Evolutionary conservation across 2,797 vertebrate genomes (phyloP).

Genomic region (Eupleurogrammus muticus): DNA sequence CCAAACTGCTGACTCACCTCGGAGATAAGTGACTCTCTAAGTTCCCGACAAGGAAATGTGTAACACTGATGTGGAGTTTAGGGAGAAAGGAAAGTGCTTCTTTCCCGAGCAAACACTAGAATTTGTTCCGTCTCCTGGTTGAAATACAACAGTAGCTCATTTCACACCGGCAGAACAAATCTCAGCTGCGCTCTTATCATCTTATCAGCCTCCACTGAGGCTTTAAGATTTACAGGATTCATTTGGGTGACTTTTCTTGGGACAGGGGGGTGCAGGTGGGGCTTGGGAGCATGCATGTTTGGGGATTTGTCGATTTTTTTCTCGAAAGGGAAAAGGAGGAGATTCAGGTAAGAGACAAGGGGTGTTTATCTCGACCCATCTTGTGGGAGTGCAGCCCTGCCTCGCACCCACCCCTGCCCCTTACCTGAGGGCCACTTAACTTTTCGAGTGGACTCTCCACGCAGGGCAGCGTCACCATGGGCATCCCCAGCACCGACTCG

Average conservation of each 20-base stretch:
- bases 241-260: slow-evolving; percentile 13
- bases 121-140: slow-evolving; percentile 30
- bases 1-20: slow-evolving; percentile 45
- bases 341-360: slow-evolving; percentile 65
- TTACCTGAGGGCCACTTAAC: slow-evolving; percentile 95
- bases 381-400: slow-evolving; percentile 39
- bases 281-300: slow-evolving; percentile 41
- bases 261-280: slow-evolving; percentile 25
- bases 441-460: slow-evolving; percentile 92
- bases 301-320: slow-evolving; percentile 17
- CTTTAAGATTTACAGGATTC: slow-evolving; percentile 36
- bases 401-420: slow-evolving; percentile 71
- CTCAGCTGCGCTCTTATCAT: slow-evolving; percentile 31
- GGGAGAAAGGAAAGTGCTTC: background rate
- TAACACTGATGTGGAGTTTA: background rate
- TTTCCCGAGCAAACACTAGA: slow-evolving; percentile 18
- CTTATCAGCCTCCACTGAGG: slow-evolving; percentile 27
- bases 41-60: slow-evolving; percentile 13
- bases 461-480: slow-evolving; percentile 85
- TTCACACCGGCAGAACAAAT: slow-evolving; percentile 35
- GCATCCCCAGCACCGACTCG: slow-evolving; percentile 83
- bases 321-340: background rate
- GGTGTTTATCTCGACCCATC: slow-evolving; percentile 44
- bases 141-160: slow-evolving; percentile 33
- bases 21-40: slow-evolving; percentile 31